phyloP scores from a whole-genome alignment of 2,888 invertebrate genomes.

The Eulithis testata region DNA sequence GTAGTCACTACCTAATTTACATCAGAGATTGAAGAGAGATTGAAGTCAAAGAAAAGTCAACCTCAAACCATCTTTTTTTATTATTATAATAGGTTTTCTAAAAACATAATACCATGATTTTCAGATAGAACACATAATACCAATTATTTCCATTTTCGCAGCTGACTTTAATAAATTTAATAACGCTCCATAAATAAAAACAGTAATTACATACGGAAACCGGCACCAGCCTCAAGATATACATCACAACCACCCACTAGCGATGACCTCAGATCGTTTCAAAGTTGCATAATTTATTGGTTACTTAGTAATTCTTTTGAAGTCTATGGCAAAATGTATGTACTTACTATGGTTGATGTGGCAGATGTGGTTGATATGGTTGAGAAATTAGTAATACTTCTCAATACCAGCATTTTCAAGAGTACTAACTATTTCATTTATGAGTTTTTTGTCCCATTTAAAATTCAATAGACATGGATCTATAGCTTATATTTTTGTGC shows the following conservation, averaged over 20 bases:
- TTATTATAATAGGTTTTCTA: too few relatives aligned
- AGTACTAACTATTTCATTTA: too few relatives aligned
- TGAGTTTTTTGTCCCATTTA: too few relatives aligned
- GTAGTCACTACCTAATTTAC: too few relatives aligned
- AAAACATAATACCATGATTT: too few relatives aligned
- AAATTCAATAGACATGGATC: too few relatives aligned
- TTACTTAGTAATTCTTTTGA: slow-evolving; percentile 7
- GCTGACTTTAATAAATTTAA: slow-evolving; percentile 7
- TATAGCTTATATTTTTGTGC: neutral
- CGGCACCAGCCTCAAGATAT: slow-evolving; percentile 36
- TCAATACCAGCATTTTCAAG: too few relatives aligned
- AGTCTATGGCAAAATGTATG: slow-evolving; percentile 46
- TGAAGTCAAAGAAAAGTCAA: too few relatives aligned
- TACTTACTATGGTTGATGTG: slow-evolving; percentile 46
- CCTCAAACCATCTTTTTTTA: too few relatives aligned
- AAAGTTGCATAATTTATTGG: slow-evolving; percentile 36
- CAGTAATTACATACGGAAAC: slow-evolving; percentile 37
- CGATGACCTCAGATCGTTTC: slow-evolving; percentile 38
- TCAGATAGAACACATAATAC: neutral
- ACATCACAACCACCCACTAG: slow-evolving; percentile 38
- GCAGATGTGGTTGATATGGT: too few relatives aligned
- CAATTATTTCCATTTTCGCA: slow-evolving; percentile 9
- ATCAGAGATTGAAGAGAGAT: too few relatives aligned
- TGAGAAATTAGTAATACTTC: neutral
- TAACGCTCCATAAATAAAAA: slow-evolving; percentile 25